phyloP scores from a whole-genome alignment of 2,888 invertebrate genomes.

The Trachelus tabidus region DNA sequence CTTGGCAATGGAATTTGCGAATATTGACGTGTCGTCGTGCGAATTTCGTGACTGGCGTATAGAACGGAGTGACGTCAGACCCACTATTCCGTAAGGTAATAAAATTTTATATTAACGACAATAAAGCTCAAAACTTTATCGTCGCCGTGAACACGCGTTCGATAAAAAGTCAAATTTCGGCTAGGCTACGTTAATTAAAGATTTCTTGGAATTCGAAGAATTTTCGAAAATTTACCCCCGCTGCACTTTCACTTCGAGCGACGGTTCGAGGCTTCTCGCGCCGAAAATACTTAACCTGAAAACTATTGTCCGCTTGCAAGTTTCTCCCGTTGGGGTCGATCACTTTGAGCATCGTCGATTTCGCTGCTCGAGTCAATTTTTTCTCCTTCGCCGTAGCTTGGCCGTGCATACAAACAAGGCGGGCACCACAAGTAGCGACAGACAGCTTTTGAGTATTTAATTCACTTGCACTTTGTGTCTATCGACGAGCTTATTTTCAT shows the following conservation, averaged over 20 bases:
- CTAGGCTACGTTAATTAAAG: accelerated
- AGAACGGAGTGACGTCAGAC: neutral
- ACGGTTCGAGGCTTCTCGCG: neutral
- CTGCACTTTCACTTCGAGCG: neutral
- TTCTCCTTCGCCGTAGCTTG: neutral
- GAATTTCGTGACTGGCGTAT: neutral
- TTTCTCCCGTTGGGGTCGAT: neutral
- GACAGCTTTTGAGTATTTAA: neutral
- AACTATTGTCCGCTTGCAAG: neutral
- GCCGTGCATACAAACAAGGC: neutral
- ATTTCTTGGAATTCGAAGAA: neutral
- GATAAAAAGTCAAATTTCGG: too few relatives aligned
- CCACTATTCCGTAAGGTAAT: neutral
- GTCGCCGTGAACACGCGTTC: neutral
- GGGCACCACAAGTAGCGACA: neutral
- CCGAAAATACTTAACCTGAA: neutral
- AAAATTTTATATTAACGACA: neutral
- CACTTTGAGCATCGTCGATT: neutral
- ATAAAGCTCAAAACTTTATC: neutral
- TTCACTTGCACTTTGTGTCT: neutral
- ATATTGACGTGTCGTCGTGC: neutral
- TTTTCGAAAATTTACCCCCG: neutral
- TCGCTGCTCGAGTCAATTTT: neutral
- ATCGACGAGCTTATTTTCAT: neutral
- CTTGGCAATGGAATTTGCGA: neutral